Evolutionary conservation across 2,888 invertebrate species (phyloP), one percentile per base, ranked within the genome.

Genomic region (Antheraea assamensis): DNA sequence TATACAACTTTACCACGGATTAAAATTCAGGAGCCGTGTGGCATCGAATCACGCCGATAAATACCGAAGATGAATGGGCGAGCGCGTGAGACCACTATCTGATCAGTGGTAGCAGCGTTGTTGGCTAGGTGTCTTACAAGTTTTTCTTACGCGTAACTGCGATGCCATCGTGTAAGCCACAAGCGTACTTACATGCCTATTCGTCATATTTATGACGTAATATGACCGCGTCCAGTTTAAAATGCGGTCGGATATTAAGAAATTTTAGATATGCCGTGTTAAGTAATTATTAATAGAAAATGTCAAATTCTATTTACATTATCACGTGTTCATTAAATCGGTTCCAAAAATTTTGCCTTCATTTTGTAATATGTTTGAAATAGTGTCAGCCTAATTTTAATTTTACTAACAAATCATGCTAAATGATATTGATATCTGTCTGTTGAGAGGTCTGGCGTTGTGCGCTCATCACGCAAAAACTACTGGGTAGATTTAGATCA

Each of bases 151-250:
- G 73, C 70, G 47, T 75, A 76, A 76, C 77, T 79, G 79, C 82
- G 81, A 82, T 84, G 81, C 79, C 83, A 86, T 84, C 87, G 82
- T 86, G 87, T 87, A 88, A 83, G 82, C 85, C 81, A 83, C 85
- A 82, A 83, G 86, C 86, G 81, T 80, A 82, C 90, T 87, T 90
- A 90, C 90, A 90, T 87, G 85, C 85, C 89, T 88, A 86, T 90
- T 86, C 86, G 85, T 90, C 89, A 90, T 91, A 89, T 92, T 92
- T 92, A 92, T 91, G 90, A 92, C 88, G 92, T 91, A 91, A 92
- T 92, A 90, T 87, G 85, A 86, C 88, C 88, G 86, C 88, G 80
- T 85, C 86, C 80, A 79, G 76, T 82, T 83, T 80, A 80, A 81
- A 82, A 84, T 83, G 42, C 82, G 79, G 76, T 79, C 70, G 55